Evolutionary conservation across 1,140 invertebrate genomes (phyloP), one percentile per base, ranked within the genome.

Genomic region (Hypothenemus hampei): DNA sequence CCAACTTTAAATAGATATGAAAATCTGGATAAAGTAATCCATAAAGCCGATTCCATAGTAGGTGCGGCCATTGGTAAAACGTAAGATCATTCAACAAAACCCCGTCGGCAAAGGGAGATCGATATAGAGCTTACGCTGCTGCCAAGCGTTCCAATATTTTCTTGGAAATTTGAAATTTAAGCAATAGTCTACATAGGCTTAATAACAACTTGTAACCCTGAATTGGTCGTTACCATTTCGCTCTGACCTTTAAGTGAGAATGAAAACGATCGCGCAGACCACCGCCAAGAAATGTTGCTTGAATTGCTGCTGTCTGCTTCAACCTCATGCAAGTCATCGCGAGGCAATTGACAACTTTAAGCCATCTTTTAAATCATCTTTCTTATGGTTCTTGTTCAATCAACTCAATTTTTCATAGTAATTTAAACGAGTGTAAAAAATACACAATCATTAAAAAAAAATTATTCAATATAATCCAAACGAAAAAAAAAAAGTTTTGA

Each of bases 11-110:
- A 11, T 29, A 11, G 11, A 29, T 29, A 6, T 29, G 11, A n/a
- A n/a, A n/a, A n/a, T n/a, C n/a, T n/a, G 24, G 24, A 29, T 11
- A 11, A 29, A 29, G 24, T 35, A 48, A 33, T 48, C 45, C 3
- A 29, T 2, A 20, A 3, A 7, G 2, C 4, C 2, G 6, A 35
- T 36, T 36, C 16, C 22, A 50, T 44, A 43, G 46, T 35, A 48
- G 50, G 50, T 16, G 39, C 21, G 50, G 41, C 33, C 24, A 31
- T 31, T 45, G 41, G 51, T n/a, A 45, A 45, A n/a, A 26, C 31
- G 33, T 46, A 54, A 54, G 43, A 45, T 45, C 43, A 54, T 46
- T 54, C 49, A 51, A 46, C 41, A 54, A 54, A 54, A 54, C 37
- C 24, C 23, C 41, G 31, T 46, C 19, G 41, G 51, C 40, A 46